Evolutionary conservation across 2,113 vertebrate genomes (phyloP).

Genomic region (Fregetta grallaria): DNA sequence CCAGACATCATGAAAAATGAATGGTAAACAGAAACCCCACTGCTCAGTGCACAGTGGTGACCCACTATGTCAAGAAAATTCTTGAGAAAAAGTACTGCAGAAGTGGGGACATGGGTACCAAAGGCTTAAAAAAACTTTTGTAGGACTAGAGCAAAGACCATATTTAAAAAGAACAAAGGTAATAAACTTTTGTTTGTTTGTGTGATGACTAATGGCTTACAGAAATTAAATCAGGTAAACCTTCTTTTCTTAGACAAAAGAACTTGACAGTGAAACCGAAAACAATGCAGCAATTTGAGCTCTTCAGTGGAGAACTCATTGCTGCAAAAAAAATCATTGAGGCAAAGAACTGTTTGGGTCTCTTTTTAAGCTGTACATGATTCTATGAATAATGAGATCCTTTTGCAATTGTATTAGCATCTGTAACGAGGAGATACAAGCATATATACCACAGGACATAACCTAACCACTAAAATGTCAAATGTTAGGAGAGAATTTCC

Average conservation of each 20-base stretch:
- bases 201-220: background rate
- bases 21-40: background rate
- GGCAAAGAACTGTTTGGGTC: background rate
- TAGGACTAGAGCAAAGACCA: background rate
- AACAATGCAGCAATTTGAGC: background rate
- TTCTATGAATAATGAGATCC: background rate
- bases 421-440: background rate
- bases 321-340: background rate
- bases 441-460: background rate
- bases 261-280: background rate
- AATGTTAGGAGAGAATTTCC: background rate
- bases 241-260: background rate
- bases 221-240: background rate
- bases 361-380: background rate
- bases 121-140: background rate
- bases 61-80: background rate
- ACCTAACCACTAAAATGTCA: background rate
- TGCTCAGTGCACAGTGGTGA: background rate
- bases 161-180: background rate
- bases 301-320: background rate
- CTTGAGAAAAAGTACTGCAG: background rate
- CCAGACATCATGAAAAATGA: background rate
- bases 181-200: too few species aligned
- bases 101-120: background rate
- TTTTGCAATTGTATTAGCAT: background rate